Evolutionary conservation across 2,888 invertebrate species (phyloP), one percentile per base, ranked within the genome.

Genomic region (Apamea anceps): DNA sequence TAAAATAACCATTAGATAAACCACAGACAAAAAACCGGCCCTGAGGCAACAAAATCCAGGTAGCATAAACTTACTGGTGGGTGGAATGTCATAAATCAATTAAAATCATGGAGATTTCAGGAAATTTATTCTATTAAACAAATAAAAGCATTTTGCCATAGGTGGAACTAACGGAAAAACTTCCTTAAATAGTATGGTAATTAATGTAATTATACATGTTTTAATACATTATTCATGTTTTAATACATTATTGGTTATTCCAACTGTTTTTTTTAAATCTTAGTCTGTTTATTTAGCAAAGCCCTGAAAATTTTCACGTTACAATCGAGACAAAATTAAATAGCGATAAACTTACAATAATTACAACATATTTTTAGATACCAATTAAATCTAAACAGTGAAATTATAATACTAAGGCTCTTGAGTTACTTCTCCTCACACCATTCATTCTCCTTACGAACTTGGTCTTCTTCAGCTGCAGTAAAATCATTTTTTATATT

Each of bases 401-500:
- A 85, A 86, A 83, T 84, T 68, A 83, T 87, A 83, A 84, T 84
- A 81, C 82, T 89, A 79, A 80, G 68, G 68, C 66, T 82, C 48
- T 63, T 60, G 66, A 81, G 81, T 93, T 95, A 99, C 95, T 99
- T 98, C 91, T 99, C 99, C 94, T 99, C 99, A 93, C 99, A 99
- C 99, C 99, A 99, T 93, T 99, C 99, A 94, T 99, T 99, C 93
- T 99, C 99, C 93, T 99, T 99, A 91, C 99, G 98, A n/a, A 99
- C 99, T 96, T 99, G 99, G 91, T 99, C 99, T 95, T 99, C 99
- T 94, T 99, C 99, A 62, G 99, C 98, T 4, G 99, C 98, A 13
- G 99, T 98, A 90, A 99, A 99, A 94, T 99, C 99, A 95, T 99
- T 99, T 95, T 99, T 99, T 85, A 99, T 99, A 93, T 99, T 99